These are phyloP conservation scores for Varroa destructor DNA, from an alignment of 1,140 invertebrate genomes.

Conservation along the genomic window DNA sequence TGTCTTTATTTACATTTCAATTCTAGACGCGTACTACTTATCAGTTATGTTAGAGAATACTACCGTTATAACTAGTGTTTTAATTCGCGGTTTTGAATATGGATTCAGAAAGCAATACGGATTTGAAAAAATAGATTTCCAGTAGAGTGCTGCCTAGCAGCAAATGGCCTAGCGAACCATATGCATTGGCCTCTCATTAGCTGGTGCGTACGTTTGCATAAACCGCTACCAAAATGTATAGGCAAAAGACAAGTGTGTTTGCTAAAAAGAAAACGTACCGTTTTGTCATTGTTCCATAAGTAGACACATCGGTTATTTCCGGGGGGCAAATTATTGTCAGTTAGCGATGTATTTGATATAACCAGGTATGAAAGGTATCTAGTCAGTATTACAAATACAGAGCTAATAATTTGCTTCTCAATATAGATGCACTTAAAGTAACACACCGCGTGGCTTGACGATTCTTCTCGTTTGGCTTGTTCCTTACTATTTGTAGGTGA, in stretches of 20 bases:
- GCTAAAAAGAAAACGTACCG: no score
- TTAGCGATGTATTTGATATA: not conserved
- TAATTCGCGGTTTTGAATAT: not conserved
- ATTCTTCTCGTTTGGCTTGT: constrained; percentile 42
- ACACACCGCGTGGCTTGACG: not conserved
- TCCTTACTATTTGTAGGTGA: constrained; percentile 81
- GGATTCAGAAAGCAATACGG: not conserved
- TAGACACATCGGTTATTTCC: no score
- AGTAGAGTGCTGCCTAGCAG: no score
- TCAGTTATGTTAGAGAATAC: not conserved
- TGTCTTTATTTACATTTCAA: not conserved
- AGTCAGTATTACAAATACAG: not conserved
- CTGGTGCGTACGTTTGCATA: no score
- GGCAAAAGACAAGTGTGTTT: no score
- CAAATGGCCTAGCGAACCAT: no score
- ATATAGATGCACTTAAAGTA: not conserved
- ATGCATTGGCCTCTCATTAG: no score
- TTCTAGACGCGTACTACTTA: constrained; percentile 9
- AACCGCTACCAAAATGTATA: no score
- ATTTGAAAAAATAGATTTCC: no score
- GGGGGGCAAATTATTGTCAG: no score
- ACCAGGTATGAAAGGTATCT: not conserved
- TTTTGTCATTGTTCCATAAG: no score
- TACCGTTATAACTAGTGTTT: not conserved
- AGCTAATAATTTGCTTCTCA: not conserved